These are phyloP conservation scores for Drosophila ananassae DNA, from an alignment of 1,140 invertebrate species.

Conservation along the genomic window DNA sequence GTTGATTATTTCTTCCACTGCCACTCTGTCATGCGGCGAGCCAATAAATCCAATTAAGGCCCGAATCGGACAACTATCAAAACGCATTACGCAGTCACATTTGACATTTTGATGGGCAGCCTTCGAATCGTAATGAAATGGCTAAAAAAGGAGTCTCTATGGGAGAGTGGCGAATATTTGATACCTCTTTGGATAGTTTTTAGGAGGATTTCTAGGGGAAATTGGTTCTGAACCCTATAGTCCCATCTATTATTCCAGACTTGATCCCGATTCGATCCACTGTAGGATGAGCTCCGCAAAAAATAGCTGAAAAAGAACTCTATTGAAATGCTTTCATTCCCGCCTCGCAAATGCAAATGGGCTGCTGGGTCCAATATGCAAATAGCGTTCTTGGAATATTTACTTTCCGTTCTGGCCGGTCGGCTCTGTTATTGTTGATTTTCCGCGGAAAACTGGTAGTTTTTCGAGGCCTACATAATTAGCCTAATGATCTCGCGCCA, in stretches of 20 bases:
- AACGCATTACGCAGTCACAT: constrained; percentile 35
- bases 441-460: background rate
- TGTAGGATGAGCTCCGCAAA: too few relatives aligned
- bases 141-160: background rate
- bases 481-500: constrained; percentile 52
- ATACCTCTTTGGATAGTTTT: constrained; percentile 1
- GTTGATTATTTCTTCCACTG: constrained; percentile 20
- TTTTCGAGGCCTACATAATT: constrained; percentile 37
- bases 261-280: too few relatives aligned
- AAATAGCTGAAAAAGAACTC: too few relatives aligned
- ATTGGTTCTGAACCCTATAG: too few relatives aligned
- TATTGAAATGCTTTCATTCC: too few relatives aligned
- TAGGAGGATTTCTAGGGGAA: too few relatives aligned
- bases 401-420: background rate
- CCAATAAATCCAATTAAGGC: constrained; percentile 53
- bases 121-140: constrained; percentile 14
- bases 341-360: background rate
- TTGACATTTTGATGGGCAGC: constrained; percentile 49
- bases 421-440: background rate
- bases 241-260: too few relatives aligned
- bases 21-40: constrained; percentile 3
- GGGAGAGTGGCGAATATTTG: background rate
- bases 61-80: constrained; percentile 57
- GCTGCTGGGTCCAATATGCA: background rate
- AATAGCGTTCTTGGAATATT: background rate